Base-by-base conservation (phyloP, 2,888 invertebrate genomes). In the Drosophila kambysellisi region DNA sequence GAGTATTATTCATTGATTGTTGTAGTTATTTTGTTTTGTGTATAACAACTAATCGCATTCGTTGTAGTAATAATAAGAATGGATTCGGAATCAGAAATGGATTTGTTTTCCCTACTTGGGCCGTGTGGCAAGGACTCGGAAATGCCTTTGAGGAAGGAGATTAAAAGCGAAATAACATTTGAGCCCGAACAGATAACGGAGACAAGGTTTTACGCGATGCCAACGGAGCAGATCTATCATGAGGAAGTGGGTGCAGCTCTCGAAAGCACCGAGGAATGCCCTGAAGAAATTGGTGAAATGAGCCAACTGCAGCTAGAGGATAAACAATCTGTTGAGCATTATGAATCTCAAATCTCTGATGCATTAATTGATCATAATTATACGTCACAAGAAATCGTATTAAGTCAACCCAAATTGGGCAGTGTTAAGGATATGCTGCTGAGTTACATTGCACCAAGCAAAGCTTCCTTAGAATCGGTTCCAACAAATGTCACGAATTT, bases 281-380 rank as follows among this genome's bases (percentile, higher is more conserved):
- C 9, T 12, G 74, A 54, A 4, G 62, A 59, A 4, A 80, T 78
- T 43, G 79, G 79, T 2, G 79, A 77, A 57, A 77, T 79, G 79
- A 66, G 66, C 30, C 60, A 43, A 12, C 57, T 79, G 0, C 39
- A 43, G 15, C 39, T 30, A 12, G 41, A 59, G 9, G 43, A 57
- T 17, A 54, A 69, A n/a, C 41, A 52, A 37, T 20, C 15, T 39
- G 8, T 25, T 8, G 60, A 68, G 2, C 17, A 39, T 5, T 37
- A 57, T 37, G 54, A 46, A 7, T 54, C 59, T 1, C 46, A 70
- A 12, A 29, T 83, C 11, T 75, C 79, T 4, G 70, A 75, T 59
- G 72, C 91, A 54, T 70, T 89, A 59, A 87, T 79, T 60, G 91
- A 91, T 69, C 91, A 91, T 60, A 91, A 90, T 61, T 91, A 91